Conservation (phyloP, 2,888 invertebrate genomes). For the Sphaerophoria taeniata region DNA sequence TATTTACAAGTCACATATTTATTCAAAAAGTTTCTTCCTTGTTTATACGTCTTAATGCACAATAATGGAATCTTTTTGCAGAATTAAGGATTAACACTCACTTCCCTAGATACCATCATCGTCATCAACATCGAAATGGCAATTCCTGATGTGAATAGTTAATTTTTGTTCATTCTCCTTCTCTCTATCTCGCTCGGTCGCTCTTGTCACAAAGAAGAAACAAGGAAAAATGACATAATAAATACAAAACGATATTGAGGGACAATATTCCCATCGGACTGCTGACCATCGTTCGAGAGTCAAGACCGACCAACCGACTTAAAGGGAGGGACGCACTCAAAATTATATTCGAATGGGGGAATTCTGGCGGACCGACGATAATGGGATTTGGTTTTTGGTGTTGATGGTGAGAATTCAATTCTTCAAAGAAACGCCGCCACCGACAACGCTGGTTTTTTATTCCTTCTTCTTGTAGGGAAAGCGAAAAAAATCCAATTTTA, state of each 20-base stretch:
- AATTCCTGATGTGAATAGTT: constrained; percentile 69
- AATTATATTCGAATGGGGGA: not conserved
- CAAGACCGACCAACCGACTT: not conserved
- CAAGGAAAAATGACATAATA: constrained; percentile 26
- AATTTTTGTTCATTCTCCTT: constrained; percentile 35
- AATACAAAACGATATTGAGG: constrained; percentile 54
- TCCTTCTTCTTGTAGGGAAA: not conserved
- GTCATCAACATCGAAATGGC: constrained; percentile 46
- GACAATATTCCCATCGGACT: constrained; percentile 19
- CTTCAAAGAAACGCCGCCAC: constrained; percentile 44
- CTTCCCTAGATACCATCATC: constrained; percentile 23
- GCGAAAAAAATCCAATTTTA: constrained; percentile 41
- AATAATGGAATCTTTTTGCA: constrained; percentile 46
- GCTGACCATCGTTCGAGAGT: not conserved
- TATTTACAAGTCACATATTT: constrained; percentile 13
- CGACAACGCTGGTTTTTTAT: not conserved
- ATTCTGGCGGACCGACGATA: not conserved
- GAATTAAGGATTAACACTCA: constrained; percentile 54
- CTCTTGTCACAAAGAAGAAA: not conserved
- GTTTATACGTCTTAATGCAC: constrained; percentile 30
- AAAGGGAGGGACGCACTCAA: not conserved
- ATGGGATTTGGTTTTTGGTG: constrained; percentile 12
- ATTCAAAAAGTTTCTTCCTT: not conserved
- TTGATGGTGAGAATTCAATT: constrained; percentile 61
- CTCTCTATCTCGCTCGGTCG: not conserved